Evolutionary conservation across 2,113 vertebrate genomes (phyloP).

Genomic region (Herpetotheres cachinnans): DNA sequence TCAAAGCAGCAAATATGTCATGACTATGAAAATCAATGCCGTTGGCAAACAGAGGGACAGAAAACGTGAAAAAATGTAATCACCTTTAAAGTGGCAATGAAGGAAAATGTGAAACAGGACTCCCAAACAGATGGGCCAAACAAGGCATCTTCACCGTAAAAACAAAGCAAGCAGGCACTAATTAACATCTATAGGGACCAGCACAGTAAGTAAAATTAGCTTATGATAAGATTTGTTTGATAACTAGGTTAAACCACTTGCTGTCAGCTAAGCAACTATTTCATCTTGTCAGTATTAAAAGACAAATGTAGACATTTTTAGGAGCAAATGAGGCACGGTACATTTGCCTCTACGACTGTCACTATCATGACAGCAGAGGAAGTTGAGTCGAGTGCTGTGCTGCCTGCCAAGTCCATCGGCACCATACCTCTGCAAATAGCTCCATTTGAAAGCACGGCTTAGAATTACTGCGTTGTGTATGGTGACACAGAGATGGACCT

Average conservation of each 20-base stretch:
- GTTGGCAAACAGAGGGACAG: not conserved
- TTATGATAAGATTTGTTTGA: not conserved
- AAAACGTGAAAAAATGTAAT: not conserved
- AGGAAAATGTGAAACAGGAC: not conserved
- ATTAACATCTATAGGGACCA: slow-evolving; percentile 19
- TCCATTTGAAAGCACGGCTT: not conserved
- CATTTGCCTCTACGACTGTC: not conserved
- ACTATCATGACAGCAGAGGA: not conserved
- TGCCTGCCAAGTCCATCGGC: not conserved
- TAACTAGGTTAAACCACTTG: not conserved
- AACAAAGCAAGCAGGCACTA: not conserved
- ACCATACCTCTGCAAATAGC: not conserved
- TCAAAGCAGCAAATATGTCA: slow-evolving; percentile 34
- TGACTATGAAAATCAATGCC: slow-evolving; percentile 65
- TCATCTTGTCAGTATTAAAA: not conserved
- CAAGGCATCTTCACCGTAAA: not conserved
- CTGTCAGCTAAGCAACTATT: not conserved
- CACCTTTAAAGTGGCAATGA: not conserved
- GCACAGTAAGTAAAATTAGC: slow-evolving; percentile 17
- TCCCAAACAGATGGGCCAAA: not conserved
- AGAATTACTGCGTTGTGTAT: not conserved
- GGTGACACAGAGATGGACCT: not conserved
- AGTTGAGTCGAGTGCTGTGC: not conserved
- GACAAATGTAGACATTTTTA: not conserved
- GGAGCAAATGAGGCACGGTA: not conserved